Evolutionary conservation across 2,797 vertebrate genomes (phyloP).

Genomic region (Graptemys geographica): DNA sequence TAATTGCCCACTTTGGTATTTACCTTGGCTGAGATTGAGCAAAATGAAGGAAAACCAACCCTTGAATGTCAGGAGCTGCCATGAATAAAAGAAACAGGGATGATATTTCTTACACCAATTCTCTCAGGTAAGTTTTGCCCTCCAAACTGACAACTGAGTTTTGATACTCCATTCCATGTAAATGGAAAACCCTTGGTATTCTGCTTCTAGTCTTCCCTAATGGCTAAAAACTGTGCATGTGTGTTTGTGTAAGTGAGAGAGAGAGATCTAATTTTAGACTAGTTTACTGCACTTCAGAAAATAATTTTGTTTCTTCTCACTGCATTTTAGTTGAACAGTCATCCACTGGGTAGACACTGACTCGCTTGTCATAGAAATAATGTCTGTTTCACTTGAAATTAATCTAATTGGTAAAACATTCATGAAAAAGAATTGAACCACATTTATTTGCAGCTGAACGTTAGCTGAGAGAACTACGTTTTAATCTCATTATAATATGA

Average conservation of each 20-base stretch:
- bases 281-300: slow-evolving; percentile 59
- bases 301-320: slow-evolving; percentile 36
- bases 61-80: neutral
- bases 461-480: slow-evolving; percentile 54
- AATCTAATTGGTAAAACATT: slow-evolving; percentile 74
- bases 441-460: slow-evolving; percentile 68
- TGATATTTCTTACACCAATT: neutral
- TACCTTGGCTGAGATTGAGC: neutral
- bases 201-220: neutral
- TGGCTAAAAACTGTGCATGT: neutral
- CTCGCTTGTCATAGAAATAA: slow-evolving; percentile 66
- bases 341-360: slow-evolving; percentile 58
- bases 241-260: neutral
- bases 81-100: neutral
- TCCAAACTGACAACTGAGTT: neutral
- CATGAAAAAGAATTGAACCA: slow-evolving; percentile 53
- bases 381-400: slow-evolving; percentile 68
- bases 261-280: slow-evolving; percentile 53
- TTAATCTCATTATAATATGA: slow-evolving; percentile 69
- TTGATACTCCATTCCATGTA: neutral
- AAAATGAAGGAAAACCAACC: neutral
- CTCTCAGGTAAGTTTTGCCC: neutral
- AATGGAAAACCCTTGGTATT: neutral
- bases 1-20: neutral
- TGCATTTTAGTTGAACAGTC: slow-evolving; percentile 65